phyloP scores from a whole-genome alignment of 2,888 invertebrate species.

The Rotaria socialis region DNA sequence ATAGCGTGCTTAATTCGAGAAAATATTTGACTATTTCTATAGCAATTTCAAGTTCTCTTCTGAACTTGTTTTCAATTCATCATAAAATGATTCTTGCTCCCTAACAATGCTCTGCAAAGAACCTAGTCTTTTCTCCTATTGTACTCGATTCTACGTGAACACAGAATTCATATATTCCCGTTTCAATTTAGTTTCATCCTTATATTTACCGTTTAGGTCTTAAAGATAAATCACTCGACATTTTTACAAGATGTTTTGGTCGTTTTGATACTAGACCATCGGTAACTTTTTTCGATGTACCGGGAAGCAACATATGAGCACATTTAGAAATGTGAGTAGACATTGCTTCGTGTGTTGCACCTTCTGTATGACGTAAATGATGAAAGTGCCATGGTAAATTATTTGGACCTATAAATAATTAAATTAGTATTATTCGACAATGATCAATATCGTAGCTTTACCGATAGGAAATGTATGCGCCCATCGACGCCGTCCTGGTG shows the following conservation, averaged over 20 bases:
- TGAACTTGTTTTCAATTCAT: too few species aligned
- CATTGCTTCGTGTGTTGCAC: not conserved
- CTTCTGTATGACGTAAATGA: not conserved
- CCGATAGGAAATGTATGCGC: constrained; percentile 95
- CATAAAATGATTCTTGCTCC: too few species aligned
- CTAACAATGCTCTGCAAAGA: too few species aligned
- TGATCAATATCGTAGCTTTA: constrained; percentile 50
- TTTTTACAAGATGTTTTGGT: not conserved
- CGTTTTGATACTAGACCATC: not conserved
- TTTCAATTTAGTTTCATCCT: too few species aligned
- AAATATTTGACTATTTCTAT: too few species aligned
- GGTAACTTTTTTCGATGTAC: not conserved
- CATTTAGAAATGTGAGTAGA: not conserved
- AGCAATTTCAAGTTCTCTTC: too few species aligned
- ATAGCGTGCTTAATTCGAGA: too few species aligned
- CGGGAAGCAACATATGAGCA: constrained; percentile 1
- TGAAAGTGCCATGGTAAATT: constrained; percentile 25
- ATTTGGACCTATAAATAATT: not conserved
- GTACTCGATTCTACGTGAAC: too few species aligned
- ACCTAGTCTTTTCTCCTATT: too few species aligned
- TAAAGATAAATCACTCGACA: not conserved
- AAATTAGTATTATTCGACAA: too few species aligned
- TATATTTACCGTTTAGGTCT: not conserved
- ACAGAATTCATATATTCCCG: too few species aligned
- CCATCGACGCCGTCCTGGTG: constrained; percentile 90